Evolutionary conservation across 2,113 vertebrate genomes (phyloP), one percentile per base, ranked within the genome.

Genomic region (Sinocyclocheilus maitianheensis): DNA sequence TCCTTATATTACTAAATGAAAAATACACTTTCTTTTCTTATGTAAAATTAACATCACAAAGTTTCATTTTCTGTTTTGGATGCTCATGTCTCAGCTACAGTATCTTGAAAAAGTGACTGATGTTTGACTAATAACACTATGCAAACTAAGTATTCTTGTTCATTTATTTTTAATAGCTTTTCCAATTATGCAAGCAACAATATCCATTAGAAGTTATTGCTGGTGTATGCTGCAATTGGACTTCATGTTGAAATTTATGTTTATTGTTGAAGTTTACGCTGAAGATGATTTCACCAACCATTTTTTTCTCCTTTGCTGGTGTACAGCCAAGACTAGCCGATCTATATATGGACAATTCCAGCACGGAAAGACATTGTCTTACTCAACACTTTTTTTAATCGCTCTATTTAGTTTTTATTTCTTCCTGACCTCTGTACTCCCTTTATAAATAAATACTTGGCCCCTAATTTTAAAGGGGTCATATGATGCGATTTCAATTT

Each of bases 81-180:
- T 80, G 84, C 65, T 80, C 55, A 86, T 71, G 24, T 78, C 71
- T 65, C 76, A 82, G 46, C 18, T 84, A 84, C 77, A 84, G 53
- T 22, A 81, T 80, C 91, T 90, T 93, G 86, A 92, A 91, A 85
- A 88, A 88, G 75, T 85, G 85, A 85, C 89, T 93, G 91, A 92
- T 91, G 85, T 77, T 89, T 84, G 88, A 90, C 88, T 89, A 89
- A 93, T 93, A 92, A 76, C 84, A 90, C 77, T 91, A 89, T 89
- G 82, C 63, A 67, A 88, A 89, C 91, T 91, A 92, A 94, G 91
- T 89, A 89, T 90, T 11, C 46, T 48, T 92, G 90, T 93, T 94
- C 90, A 94, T 93, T 92, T 90, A 92, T 93, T 94, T 94, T 94
- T 94, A 94, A 94, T 93, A 91, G 90, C 84, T 93, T 93, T 93